phyloP scores from a whole-genome alignment of 1,140 invertebrate species.

The Drosophila mauritiana region DNA sequence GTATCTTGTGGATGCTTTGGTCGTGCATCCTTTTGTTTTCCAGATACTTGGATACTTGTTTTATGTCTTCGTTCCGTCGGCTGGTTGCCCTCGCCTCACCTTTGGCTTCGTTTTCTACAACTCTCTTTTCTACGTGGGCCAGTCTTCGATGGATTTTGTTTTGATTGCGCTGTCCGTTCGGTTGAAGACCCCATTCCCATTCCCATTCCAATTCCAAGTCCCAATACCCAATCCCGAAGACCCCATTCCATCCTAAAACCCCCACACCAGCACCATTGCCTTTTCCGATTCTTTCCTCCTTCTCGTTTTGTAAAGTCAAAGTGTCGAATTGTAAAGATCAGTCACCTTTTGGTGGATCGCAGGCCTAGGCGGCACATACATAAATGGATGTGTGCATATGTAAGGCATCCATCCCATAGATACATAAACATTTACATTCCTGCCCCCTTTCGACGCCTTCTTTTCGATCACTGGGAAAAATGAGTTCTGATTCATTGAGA shows the following conservation, averaged over 20 bases:
- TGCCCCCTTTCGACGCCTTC: slow-evolving; percentile 7
- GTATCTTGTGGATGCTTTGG: slow-evolving; percentile 10
- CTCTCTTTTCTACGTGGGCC: slow-evolving; percentile 62
- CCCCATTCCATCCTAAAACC: slow-evolving; percentile 1
- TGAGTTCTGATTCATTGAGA: too few species aligned
- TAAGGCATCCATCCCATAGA: slow-evolving; percentile 54
- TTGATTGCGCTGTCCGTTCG: slow-evolving; percentile 60
- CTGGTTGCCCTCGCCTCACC: slow-evolving; percentile 62
- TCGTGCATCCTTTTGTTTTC: slow-evolving; percentile 8
- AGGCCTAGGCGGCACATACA: slow-evolving; percentile 48
- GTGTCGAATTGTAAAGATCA: slow-evolving; percentile 82
- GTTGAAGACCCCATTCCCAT: slow-evolving; percentile 12
- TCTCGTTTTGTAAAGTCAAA: slow-evolving; percentile 70
- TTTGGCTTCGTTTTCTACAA: slow-evolving; percentile 69
- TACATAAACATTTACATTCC: slow-evolving; percentile 74
- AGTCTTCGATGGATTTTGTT: slow-evolving; percentile 72
- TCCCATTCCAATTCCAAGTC: background rate
- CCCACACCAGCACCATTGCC: slow-evolving; percentile 13
- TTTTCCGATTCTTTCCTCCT: slow-evolving; percentile 34
- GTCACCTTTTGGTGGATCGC: slow-evolving; percentile 66
- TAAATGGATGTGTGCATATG: slow-evolving; percentile 42
- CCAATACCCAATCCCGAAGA: slow-evolving; percentile 3
- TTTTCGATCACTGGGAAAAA: slow-evolving; percentile 8
- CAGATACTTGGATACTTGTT: slow-evolving; percentile 71
- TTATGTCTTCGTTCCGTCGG: slow-evolving; percentile 65